Evolutionary conservation across 2,888 invertebrate genomes (phyloP).

Genomic region (Fragum whitleyi): DNA sequence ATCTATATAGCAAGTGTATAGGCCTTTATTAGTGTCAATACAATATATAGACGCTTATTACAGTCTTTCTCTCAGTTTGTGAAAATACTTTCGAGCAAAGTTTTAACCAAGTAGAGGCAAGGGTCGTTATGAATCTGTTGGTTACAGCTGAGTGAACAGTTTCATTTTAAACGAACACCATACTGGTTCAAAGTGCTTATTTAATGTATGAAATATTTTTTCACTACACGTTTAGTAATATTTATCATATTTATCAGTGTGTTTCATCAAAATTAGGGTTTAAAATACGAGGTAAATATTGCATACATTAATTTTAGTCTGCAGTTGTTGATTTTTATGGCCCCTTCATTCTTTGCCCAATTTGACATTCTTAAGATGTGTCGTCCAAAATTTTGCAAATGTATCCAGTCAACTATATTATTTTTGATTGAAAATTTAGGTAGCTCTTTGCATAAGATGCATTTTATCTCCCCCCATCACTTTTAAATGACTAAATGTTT

Average conservation of each 20-base stretch:
- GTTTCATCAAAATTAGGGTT: slow-evolving; percentile 7
- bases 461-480: no score
- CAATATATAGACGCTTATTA: no score
- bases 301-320: neutral
- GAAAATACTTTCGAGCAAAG: no score
- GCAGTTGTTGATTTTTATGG: neutral
- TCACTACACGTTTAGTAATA: neutral
- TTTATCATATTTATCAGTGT: slow-evolving; percentile 13
- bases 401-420: no score
- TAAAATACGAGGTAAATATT: slow-evolving; percentile 4
- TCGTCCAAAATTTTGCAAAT: no score
- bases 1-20: no score
- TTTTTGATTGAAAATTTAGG: no score
- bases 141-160: slow-evolving; percentile 10
- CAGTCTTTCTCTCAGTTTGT: no score
- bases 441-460: no score
- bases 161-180: slow-evolving; percentile 2
- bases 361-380: no score
- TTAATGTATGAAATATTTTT: slow-evolving; percentile 17
- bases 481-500: no score
- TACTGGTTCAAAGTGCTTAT: slow-evolving; percentile 6
- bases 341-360: neutral
- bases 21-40: no score
- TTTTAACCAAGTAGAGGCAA: neutral
- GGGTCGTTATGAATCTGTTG: neutral